Percentiles rank a stretch among this genome's conserved stretches.
Conservation (phyloP, 2,113 vertebrate species). For the Tragelaphus strepsiceros region DNA sequence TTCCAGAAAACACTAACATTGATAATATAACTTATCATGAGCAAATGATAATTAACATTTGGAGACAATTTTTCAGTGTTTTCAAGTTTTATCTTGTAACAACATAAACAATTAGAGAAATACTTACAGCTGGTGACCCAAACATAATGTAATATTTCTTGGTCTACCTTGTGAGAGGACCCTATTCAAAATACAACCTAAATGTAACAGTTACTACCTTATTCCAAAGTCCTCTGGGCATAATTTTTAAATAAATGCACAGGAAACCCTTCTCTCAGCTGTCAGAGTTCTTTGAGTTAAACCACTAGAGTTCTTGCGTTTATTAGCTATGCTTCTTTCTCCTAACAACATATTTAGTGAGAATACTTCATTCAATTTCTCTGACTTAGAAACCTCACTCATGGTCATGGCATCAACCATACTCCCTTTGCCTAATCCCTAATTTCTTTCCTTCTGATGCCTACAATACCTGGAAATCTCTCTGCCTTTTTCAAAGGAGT, state of each 20-base stretch:
- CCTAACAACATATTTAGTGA: not conserved
- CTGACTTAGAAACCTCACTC: not conserved
- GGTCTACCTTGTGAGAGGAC: not conserved
- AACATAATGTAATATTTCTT: not conserved
- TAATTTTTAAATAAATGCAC: not conserved
- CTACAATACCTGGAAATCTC: not conserved
- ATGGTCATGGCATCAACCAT: not conserved
- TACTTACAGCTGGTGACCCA: not conserved
- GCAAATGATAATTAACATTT: not conserved
- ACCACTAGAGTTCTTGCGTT: not conserved
- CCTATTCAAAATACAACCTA: not conserved
- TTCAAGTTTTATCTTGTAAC: constrained; percentile 14
- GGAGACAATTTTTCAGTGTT: not conserved
- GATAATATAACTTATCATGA: not conserved
- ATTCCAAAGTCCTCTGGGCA: not conserved
- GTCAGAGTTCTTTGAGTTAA: not conserved
- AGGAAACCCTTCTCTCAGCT: not conserved
- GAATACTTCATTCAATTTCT: not conserved
- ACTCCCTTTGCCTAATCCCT: not conserved
- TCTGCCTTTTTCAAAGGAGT: not conserved
- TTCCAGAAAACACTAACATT: not conserved
- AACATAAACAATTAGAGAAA: constrained; percentile 20
- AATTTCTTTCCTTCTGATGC: not conserved
- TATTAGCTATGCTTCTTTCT: not conserved
- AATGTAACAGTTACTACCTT: not conserved